Conservation (phyloP, 2,113 vertebrate species). For the Miniopterus natalensis region DNA sequence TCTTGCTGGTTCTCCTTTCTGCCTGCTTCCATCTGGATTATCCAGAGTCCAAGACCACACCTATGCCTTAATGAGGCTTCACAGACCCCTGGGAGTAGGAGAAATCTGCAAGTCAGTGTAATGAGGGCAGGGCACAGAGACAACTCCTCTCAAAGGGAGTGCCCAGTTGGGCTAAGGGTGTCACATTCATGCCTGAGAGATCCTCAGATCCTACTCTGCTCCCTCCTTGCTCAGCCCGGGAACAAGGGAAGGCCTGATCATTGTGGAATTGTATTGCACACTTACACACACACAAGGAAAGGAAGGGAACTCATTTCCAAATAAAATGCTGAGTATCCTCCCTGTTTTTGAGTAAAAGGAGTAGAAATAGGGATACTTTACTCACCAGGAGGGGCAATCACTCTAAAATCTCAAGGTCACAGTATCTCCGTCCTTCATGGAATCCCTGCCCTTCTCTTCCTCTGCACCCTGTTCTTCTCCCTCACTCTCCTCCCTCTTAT, state of each 20-base stretch:
- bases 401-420: not conserved
- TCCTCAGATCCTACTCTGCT: not conserved
- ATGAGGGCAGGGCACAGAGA: not conserved
- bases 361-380: not conserved
- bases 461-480: not conserved
- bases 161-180: not conserved
- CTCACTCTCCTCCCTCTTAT: not conserved
- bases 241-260: not conserved
- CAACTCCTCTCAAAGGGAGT: not conserved
- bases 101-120: not conserved
- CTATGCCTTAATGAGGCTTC: not conserved
- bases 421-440: not conserved
- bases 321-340: not conserved
- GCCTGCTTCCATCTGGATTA: not conserved
- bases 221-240: not conserved
- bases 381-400: not conserved
- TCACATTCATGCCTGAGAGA: not conserved
- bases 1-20: not conserved
- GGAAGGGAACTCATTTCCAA: not conserved
- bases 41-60: not conserved
- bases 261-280: not conserved
- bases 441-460: not conserved
- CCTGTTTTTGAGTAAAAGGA: not conserved
- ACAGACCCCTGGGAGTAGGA: not conserved
- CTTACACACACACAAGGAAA: not conserved